These are phyloP conservation scores for Gallirallus australis DNA, from an alignment of 2,797 vertebrate species.

Conservation along the genomic window DNA sequence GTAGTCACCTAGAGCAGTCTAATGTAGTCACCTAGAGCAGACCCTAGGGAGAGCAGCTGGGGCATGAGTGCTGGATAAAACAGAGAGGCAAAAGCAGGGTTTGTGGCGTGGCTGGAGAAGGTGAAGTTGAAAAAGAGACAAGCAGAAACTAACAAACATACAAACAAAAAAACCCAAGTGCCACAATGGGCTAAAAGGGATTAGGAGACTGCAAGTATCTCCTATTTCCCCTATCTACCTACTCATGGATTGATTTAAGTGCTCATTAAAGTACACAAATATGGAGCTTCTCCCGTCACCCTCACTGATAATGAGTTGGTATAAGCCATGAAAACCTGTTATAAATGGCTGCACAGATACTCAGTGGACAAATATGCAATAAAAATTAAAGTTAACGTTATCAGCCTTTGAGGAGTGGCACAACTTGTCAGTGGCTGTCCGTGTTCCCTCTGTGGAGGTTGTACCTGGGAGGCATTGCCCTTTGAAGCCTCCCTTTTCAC, in stretches of 20 bases:
- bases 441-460: not conserved
- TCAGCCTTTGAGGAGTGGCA: not conserved
- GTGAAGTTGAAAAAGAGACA: not conserved
- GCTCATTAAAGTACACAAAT: not conserved
- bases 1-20: not conserved
- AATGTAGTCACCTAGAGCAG: not conserved
- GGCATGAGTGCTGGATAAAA: not conserved
- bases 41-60: not conserved
- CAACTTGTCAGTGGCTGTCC: not conserved
- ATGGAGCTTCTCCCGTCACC: conserved; percentile 18
- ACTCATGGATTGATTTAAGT: not conserved
- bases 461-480: not conserved
- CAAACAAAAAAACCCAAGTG: not conserved
- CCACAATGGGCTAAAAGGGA: not conserved
- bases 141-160: not conserved
- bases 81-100: not conserved
- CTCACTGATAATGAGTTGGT: conserved; percentile 33
- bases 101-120: not conserved
- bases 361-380: conserved; percentile 48
- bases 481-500: not conserved
- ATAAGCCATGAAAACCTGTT: not conserved
- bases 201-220: not conserved
- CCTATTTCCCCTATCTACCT: not conserved
- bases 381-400: conserved; percentile 64
- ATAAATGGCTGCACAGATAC: conserved; percentile 46